phyloP scores from a whole-genome alignment of 2,113 vertebrate genomes.

The Hippocampus mohnikei region DNA sequence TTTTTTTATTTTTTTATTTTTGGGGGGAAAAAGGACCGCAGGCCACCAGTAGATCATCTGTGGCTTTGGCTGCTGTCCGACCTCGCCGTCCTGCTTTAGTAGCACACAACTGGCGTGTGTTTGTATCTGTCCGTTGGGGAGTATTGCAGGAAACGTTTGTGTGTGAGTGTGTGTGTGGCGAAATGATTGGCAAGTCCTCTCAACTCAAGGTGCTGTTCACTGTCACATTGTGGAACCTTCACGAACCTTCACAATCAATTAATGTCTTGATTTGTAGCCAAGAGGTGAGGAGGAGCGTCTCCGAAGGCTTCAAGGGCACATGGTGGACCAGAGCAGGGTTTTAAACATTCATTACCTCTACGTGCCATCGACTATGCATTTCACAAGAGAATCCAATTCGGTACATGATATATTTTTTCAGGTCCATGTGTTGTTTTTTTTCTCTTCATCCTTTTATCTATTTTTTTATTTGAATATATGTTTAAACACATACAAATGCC shows the following conservation, averaged over 20 bases:
- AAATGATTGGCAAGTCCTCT: conserved; percentile 32
- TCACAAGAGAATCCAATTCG: background rate
- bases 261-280: conserved; percentile 40
- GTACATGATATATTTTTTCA: background rate
- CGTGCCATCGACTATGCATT: background rate
- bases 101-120: conserved; percentile 22
- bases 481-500: too few species aligned
- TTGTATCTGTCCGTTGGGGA: background rate
- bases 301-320: conserved; percentile 39
- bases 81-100: conserved; percentile 16
- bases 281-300: conserved; percentile 14
- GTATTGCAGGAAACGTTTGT: conserved; percentile 1
- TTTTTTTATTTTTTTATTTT: conserved; percentile 11
- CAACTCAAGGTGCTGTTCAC: conserved; percentile 42
- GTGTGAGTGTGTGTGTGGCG: conserved; percentile 5
- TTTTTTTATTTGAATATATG: too few species aligned
- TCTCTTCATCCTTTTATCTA: too few species aligned
- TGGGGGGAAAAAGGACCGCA: conserved; percentile 11
- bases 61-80: conserved; percentile 13
- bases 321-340: background rate
- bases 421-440: too few species aligned
- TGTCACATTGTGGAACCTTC: conserved; percentile 45
- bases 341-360: background rate
- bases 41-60: conserved; percentile 12
- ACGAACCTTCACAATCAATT: conserved; percentile 52